Evolutionary conservation across 2,113 vertebrate genomes (phyloP).

Genomic region (Corynorhinus townsendii): DNA sequence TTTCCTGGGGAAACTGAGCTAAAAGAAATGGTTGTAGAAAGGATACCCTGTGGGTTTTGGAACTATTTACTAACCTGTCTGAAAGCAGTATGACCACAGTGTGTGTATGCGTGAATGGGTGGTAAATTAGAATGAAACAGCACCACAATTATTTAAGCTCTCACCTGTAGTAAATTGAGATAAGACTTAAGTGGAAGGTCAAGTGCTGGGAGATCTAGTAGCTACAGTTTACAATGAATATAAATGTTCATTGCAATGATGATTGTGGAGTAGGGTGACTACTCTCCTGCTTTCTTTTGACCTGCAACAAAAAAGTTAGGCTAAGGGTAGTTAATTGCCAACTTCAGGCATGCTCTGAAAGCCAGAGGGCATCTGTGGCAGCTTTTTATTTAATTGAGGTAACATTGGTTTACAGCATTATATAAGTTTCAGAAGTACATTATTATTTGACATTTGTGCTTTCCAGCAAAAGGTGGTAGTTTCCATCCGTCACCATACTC

Average conservation of each 20-base stretch:
- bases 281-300: not conserved
- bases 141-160: not conserved
- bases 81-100: not conserved
- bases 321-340: not conserved
- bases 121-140: not conserved
- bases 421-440: no score
- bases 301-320: not conserved
- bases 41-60: not conserved
- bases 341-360: not conserved
- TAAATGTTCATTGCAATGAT: not conserved
- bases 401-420: not conserved
- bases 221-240: not conserved
- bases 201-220: not conserved
- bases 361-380: not conserved
- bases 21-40: conserved; percentile 2
- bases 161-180: not conserved
- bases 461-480: not conserved
- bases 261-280: not conserved
- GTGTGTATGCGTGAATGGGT: not conserved
- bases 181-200: not conserved
- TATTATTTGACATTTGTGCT: not conserved
- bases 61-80: not conserved
- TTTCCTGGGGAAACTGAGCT: not conserved
- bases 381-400: not conserved
- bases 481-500: not conserved